Conservation (phyloP, 2,797 vertebrate species). For the Rachycentron canadum region DNA sequence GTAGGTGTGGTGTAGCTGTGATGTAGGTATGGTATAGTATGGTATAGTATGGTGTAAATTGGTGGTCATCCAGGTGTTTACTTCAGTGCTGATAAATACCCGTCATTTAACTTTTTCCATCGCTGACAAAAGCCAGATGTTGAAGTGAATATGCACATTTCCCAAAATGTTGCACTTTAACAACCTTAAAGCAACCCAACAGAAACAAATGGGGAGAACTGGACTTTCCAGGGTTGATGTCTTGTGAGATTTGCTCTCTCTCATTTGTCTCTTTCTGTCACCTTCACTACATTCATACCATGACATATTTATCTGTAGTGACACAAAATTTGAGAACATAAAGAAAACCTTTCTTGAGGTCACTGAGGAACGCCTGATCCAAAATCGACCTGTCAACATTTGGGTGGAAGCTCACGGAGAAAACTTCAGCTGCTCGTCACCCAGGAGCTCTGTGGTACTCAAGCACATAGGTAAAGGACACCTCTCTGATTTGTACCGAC, state of each 20-base stretch:
- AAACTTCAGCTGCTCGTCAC: slow-evolving; percentile 62
- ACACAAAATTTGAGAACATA: accelerated
- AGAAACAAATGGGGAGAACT: too few relatives aligned
- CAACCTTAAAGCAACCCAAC: too few relatives aligned
- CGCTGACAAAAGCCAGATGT: too few relatives aligned
- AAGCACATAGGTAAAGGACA: slow-evolving; percentile 50
- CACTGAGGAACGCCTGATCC: neutral
- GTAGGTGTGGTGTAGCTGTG: too few relatives aligned
- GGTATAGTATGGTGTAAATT: too few relatives aligned
- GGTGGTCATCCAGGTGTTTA: too few relatives aligned
- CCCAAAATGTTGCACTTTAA: too few relatives aligned
- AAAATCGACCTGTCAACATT: neutral
- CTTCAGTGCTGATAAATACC: too few relatives aligned
- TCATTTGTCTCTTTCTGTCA: neutral
- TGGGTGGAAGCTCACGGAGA: slow-evolving; percentile 64
- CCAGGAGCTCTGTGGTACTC: slow-evolving; percentile 43
- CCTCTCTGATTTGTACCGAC: neutral
- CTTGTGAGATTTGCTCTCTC: neutral
- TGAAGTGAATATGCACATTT: too few relatives aligned
- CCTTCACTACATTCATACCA: slow-evolving; percentile 2
- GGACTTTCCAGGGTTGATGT: neutral
- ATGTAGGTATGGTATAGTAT: too few relatives aligned
- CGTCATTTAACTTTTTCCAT: too few relatives aligned
- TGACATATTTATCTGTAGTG: slow-evolving; percentile 25
- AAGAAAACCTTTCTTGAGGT: accelerated